Evolutionary conservation across 1,140 invertebrate genomes (phyloP).

Genomic region (Phymorhynchus buccinoides): DNA sequence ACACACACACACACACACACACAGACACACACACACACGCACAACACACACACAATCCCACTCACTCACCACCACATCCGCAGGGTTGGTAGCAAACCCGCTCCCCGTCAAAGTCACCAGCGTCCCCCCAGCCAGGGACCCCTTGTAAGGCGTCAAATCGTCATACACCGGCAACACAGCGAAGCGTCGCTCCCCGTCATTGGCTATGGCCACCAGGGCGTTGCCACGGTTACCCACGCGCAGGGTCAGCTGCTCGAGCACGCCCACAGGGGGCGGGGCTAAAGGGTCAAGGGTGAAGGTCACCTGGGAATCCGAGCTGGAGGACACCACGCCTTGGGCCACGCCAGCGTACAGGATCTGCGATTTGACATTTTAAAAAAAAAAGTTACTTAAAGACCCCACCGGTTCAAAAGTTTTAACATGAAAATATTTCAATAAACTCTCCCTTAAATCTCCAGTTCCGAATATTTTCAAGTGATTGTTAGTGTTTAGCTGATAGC

Average conservation of each 20-base stretch:
- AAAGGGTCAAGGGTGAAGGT: constrained; percentile 41
- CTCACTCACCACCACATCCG: constrained; percentile 37
- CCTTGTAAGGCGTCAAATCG: constrained; percentile 44
- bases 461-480: too few species aligned
- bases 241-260: constrained; percentile 41
- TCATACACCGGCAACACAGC: constrained; percentile 50
- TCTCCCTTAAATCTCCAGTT: too few species aligned
- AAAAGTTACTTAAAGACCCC: too few species aligned
- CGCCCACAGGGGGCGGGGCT: constrained; percentile 25
- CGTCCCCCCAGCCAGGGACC: constrained; percentile 55
- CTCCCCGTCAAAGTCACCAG: constrained; percentile 51
- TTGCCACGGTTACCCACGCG: constrained; percentile 55
- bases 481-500: too few species aligned
- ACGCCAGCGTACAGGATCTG: constrained; percentile 42
- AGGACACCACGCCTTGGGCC: constrained; percentile 29
- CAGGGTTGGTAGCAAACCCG: constrained; percentile 39
- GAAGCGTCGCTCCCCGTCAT: constrained; percentile 39
- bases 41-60: too few species aligned
- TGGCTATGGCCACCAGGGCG: constrained; percentile 44
- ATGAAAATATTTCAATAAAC: too few species aligned
- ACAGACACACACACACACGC: too few species aligned
- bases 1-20: too few species aligned
- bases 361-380: too few species aligned
- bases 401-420: too few species aligned
- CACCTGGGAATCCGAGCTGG: not conserved